Conservation (phyloP, 2,888 invertebrate genomes). For the Luperina nickerlii region DNA sequence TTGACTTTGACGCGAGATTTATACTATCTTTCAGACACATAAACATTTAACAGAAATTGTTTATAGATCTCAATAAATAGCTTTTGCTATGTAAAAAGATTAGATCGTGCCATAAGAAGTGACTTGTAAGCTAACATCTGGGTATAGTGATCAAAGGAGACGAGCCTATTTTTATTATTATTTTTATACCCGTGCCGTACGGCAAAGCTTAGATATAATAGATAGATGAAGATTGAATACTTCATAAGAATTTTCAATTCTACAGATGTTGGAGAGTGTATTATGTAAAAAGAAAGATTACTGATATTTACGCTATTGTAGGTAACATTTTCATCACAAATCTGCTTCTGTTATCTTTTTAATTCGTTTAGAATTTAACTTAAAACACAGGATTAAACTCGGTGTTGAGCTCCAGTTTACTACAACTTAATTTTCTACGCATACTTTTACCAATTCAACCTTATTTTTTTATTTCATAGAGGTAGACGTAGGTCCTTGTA, state of each 20-base stretch:
- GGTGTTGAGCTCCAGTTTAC: too few relatives aligned
- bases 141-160: conserved; percentile 47
- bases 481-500: neutral
- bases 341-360: too few relatives aligned
- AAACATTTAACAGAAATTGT: conserved; percentile 49
- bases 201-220: neutral
- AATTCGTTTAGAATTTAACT: neutral
- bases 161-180: conserved; percentile 27
- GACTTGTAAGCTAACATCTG: conserved; percentile 36
- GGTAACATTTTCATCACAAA: neutral
- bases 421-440: neutral
- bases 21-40: conserved; percentile 27
- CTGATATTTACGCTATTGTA: neutral
- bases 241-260: neutral
- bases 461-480: neutral
- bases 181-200: conserved; percentile 19
- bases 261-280: neutral
- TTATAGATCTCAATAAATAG: conserved; percentile 47
- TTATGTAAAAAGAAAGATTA: too few relatives aligned
- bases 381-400: neutral
- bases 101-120: conserved; percentile 16
- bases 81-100: conserved; percentile 31
- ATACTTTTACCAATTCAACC: neutral
- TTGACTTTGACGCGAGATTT: conserved; percentile 48
- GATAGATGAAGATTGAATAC: neutral